A percentile compares a stretch with the other conserved stretches of the same genome.
These are phyloP conservation scores for Isichthys henryi DNA, from an alignment of 2,113 vertebrate species.

Conservation along the genomic window DNA sequence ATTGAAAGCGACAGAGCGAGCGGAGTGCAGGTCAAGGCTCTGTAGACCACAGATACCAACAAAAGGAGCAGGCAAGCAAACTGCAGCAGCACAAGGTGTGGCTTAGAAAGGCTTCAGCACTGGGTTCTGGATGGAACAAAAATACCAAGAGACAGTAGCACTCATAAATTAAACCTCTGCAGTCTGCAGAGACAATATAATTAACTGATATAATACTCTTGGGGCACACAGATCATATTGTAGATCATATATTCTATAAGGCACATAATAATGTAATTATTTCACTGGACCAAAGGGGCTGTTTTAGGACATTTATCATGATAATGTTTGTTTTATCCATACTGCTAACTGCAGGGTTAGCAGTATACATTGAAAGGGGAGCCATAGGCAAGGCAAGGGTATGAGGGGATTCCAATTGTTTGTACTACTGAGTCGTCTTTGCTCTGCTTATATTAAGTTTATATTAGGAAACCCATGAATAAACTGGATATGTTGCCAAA, in stretches of 20 bases:
- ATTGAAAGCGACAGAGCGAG: background rate
- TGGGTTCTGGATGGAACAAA: background rate
- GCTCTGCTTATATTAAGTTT: background rate
- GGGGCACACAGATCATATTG: background rate
- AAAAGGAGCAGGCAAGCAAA: background rate
- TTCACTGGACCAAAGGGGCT: background rate
- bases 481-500: background rate
- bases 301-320: conserved; percentile 3
- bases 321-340: background rate
- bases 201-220: conserved; percentile 12
- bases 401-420: background rate
- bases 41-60: background rate
- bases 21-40: background rate
- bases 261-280: conserved; percentile 7
- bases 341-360: background rate
- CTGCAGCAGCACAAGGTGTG: background rate
- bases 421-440: background rate
- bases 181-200: conserved; percentile 11
- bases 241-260: conserved; percentile 3
- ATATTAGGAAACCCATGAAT: background rate
- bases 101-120: background rate
- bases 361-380: background rate
- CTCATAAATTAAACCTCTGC: conserved; percentile 8
- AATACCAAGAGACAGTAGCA: background rate
- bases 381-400: background rate